Percentiles rank a stretch among this genome's conserved stretches.
Conservation (phyloP, 2,113 vertebrate species). For the Mustelus asterias region DNA sequence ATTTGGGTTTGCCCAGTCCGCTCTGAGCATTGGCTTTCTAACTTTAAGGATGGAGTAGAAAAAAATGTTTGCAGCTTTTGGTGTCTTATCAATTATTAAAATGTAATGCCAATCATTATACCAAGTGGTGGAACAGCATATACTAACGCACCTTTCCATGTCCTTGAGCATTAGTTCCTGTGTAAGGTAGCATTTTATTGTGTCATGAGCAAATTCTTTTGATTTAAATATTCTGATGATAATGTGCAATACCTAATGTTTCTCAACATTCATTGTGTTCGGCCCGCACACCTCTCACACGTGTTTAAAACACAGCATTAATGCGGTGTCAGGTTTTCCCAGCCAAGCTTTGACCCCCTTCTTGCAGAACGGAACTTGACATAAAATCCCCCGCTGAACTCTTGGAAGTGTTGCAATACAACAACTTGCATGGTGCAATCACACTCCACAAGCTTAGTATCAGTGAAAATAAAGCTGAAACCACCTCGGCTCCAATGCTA, state of each 20-base stretch:
- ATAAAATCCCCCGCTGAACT: background rate
- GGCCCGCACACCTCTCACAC: background rate
- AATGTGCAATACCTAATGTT: background rate
- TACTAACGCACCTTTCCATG: background rate
- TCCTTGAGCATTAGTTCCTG: background rate
- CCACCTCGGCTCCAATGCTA: background rate
- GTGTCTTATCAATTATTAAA: background rate
- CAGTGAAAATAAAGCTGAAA: background rate
- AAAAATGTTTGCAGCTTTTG: background rate
- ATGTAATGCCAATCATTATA: background rate
- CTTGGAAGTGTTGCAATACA: background rate
- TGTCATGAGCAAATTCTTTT: background rate
- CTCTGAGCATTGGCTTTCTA: too few species aligned
- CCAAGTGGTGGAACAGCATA: background rate
- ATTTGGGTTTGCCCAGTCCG: too few species aligned
- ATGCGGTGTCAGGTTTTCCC: background rate
- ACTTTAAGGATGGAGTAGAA: too few species aligned
- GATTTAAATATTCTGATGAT: background rate
- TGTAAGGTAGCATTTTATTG: background rate
- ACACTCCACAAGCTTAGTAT: background rate
- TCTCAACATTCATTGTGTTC: background rate
- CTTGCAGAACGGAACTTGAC: background rate
- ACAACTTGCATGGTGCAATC: background rate
- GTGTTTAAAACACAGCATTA: background rate
- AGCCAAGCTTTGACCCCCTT: background rate